These are phyloP conservation scores for Aplocera efformata DNA, from an alignment of 2,888 invertebrate species.

Conservation along the genomic window DNA sequence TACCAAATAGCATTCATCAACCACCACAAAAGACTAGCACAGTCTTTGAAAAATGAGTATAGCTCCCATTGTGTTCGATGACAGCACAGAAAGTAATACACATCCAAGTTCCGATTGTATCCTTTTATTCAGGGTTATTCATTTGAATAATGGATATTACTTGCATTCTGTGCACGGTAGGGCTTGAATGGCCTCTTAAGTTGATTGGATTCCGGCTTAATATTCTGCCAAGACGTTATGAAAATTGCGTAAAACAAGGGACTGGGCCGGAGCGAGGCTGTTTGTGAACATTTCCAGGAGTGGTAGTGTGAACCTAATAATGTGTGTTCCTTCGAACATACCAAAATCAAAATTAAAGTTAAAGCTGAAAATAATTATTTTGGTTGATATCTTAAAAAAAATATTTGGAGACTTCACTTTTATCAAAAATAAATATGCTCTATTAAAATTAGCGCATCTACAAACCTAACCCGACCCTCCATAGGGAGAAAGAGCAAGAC, in stretches of 20 bases:
- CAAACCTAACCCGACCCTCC: too few species aligned
- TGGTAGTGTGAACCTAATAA: too few species aligned
- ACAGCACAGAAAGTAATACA: constrained; percentile 19
- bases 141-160: constrained; percentile 49
- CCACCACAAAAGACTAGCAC: constrained; percentile 13
- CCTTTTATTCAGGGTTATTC: constrained; percentile 26
- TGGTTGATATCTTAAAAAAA: too few species aligned
- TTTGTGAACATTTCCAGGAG: too few species aligned
- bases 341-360: too few species aligned
- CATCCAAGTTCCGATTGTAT: constrained; percentile 12
- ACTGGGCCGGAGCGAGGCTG: neutral
- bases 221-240: constrained; percentile 19
- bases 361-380: too few species aligned
- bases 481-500: too few species aligned
- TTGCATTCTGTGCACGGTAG: constrained; percentile 38
- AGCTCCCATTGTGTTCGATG: constrained; percentile 17
- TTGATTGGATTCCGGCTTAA: constrained; percentile 43
- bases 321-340: too few species aligned
- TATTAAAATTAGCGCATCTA: too few species aligned
- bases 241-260: constrained; percentile 12
- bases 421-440: too few species aligned
- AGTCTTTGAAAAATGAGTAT: constrained; percentile 22
- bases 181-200: constrained; percentile 45
- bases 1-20: constrained; percentile 15
- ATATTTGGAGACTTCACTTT: too few species aligned